Evolutionary conservation across 2,113 vertebrate genomes (phyloP).

Genomic region (Azemiops feae): DNA sequence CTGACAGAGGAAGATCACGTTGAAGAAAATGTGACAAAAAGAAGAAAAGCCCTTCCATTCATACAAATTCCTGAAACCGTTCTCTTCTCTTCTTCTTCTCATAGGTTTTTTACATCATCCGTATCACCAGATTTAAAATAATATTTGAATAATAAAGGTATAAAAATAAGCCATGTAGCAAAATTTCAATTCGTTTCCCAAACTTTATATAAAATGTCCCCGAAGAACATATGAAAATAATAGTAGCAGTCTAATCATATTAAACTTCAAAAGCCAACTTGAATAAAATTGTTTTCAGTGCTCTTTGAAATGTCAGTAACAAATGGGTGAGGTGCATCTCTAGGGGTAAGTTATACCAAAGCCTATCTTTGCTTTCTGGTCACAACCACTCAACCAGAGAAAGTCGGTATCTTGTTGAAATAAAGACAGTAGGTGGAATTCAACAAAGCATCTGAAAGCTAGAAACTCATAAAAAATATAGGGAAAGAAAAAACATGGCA

Average conservation of each 20-base stretch:
- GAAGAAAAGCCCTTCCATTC: neutral
- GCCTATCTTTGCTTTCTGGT: neutral
- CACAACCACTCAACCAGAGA: neutral
- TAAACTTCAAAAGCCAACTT: neutral
- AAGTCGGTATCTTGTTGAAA: neutral
- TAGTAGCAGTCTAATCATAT: neutral
- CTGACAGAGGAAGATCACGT: neutral
- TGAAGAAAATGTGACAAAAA: neutral
- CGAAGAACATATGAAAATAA: neutral
- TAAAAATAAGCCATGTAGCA: too few relatives aligned
- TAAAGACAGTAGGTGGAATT: neutral
- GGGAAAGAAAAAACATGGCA: neutral
- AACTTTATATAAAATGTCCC: too few relatives aligned
- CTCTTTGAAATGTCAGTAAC: neutral
- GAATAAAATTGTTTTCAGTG: neutral
- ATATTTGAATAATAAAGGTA: too few relatives aligned
- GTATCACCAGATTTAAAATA: neutral
- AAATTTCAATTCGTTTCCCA: too few relatives aligned
- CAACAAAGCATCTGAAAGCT: neutral
- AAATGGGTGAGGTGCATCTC: neutral
- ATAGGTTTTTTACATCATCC: neutral
- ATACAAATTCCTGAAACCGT: neutral
- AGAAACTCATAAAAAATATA: neutral
- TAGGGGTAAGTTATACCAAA: neutral
- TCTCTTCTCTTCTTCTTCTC: neutral